A percentile compares a stretch with the other conserved stretches of the same genome.
These are phyloP conservation scores for Sterna hirundo DNA, from an alignment of 2,113 vertebrate genomes.

Conservation along the genomic window DNA sequence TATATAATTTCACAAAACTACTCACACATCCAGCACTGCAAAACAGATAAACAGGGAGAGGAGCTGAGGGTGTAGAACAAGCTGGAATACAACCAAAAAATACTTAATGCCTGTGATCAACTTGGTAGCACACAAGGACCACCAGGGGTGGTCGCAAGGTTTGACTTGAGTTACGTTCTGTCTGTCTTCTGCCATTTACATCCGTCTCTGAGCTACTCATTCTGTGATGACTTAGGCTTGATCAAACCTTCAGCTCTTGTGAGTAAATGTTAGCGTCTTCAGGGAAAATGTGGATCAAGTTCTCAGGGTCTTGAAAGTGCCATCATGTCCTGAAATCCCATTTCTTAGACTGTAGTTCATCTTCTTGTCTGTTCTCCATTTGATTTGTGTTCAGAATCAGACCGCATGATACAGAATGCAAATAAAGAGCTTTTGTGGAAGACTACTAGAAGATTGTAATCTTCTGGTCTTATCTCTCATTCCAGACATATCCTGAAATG, in stretches of 20 bases:
- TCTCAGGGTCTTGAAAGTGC: background rate
- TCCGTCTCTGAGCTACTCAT: background rate
- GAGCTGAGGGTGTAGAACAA: background rate
- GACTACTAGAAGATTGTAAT: slow-evolving; percentile 34
- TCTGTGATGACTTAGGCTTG: background rate
- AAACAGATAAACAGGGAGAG: slow-evolving; percentile 5
- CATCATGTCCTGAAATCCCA: background rate
- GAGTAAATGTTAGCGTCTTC: background rate
- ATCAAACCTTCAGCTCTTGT: background rate
- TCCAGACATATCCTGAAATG: slow-evolving; percentile 56
- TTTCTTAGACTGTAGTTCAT: background rate
- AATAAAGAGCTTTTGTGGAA: slow-evolving; percentile 13
- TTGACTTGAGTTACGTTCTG: background rate
- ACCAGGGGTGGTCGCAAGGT: background rate
- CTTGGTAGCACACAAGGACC: background rate
- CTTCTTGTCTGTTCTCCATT: background rate
- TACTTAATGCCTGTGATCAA: background rate
- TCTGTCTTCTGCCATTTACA: background rate
- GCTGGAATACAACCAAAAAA: background rate
- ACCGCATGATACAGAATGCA: background rate
- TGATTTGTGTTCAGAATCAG: background rate
- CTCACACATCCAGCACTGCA: background rate
- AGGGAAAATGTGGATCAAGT: background rate
- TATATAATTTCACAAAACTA: background rate
- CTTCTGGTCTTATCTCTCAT: slow-evolving; percentile 48